Base-by-base conservation (phyloP, 2,113 vertebrate genomes). In the Phalacrocorax brasilianus region DNA sequence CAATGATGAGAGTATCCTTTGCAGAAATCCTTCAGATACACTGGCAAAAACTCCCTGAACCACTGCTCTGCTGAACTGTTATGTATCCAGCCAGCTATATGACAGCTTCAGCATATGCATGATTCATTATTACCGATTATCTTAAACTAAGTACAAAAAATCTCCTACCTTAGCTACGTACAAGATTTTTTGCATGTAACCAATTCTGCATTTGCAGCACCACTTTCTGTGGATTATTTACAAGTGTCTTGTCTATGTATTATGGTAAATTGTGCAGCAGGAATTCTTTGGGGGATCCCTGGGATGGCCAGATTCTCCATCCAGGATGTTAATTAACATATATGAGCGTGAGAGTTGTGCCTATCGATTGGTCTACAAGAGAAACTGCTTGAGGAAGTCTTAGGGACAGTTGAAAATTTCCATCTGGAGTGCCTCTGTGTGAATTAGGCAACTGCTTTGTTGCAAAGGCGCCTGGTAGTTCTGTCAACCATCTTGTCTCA, bases 1-100 rank as follows among this genome's bases (percentile, higher is more conserved):
- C 9, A 58, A 32, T 21, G 28, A 38, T 5, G 8, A 9, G 17
- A 42, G 9, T 12, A 20, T 73, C 27, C 1, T 0, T 28, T 65
- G 27, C 15, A 58, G 52, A 44, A 72, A 65, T 21, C 8, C 15
- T 78, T 72, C 44, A 50, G 15, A 8, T 45, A 27, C 18, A 6
- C 32, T 44, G 50, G 8, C 7, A 63, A 35, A 91, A 44, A n/a
- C 6, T 85, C 19, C 11, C 22, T 14, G 3, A 58, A 50, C 10
- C 12, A 49, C 30, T 35, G 11, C 56, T 77, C n/a, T 78, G 50
- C 44, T 78, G 32, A 65, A 72, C 23, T 45, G 23, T 56, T 27
- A 42, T n/a, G 28, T 26, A 44, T 28, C 20, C 19, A 52, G 19
- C 15, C 23, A 72, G 22, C 8, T 26, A 49, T 27, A 44, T 14